Conservation (phyloP, 2,888 invertebrate genomes). For the Catocala nupta region DNA sequence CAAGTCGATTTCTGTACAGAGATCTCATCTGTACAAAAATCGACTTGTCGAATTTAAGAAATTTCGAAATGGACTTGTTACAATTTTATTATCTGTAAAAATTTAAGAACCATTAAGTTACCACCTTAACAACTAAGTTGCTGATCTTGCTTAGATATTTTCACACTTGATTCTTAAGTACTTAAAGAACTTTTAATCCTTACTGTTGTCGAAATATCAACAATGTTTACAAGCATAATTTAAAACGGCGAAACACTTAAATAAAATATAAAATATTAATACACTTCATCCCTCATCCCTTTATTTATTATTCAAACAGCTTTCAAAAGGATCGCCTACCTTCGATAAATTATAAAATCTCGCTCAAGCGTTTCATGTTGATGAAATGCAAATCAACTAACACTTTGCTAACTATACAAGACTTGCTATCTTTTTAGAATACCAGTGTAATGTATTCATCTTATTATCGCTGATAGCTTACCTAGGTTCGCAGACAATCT, state of each 20-base stretch:
- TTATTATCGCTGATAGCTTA: constrained; percentile 16
- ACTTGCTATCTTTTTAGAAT: constrained; percentile 41
- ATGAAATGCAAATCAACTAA: constrained; percentile 69
- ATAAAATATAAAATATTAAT: constrained; percentile 68
- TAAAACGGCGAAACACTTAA: constrained; percentile 36
- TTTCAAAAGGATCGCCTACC: constrained; percentile 68
- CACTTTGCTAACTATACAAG: constrained; percentile 42
- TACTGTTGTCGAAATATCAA: no score
- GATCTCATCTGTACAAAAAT: no score
- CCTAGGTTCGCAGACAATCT: background rate
- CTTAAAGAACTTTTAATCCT: no score
- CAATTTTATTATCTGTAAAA: no score
- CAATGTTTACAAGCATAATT: no score
- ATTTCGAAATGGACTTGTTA: no score
- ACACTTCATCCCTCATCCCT: constrained; percentile 55
- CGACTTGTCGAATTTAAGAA: no score
- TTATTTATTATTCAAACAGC: constrained; percentile 70
- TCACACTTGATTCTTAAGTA: no score
- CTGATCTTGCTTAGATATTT: no score
- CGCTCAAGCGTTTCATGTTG: constrained; percentile 61
- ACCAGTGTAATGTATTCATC: constrained; percentile 43
- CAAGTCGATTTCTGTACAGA: no score
- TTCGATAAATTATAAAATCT: constrained; percentile 74
- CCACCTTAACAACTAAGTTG: no score
- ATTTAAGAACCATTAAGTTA: no score